Conservation (phyloP, 2,797 vertebrate genomes). For the Heteromormyrus szaboi region DNA sequence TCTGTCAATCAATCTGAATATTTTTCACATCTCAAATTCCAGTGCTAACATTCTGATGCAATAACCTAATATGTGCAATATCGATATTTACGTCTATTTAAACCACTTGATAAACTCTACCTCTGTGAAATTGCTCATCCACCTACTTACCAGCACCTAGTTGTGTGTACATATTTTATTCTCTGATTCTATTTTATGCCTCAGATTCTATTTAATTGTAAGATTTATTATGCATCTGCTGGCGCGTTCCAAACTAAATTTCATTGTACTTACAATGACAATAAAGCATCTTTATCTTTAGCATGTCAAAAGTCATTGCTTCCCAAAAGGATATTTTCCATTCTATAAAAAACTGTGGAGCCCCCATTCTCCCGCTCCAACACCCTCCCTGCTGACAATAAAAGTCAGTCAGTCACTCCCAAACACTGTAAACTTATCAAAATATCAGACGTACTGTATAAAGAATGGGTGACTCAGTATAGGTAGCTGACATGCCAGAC, state of each 20-base stretch:
- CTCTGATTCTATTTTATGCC: background rate
- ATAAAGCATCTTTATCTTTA: background rate
- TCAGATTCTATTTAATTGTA: background rate
- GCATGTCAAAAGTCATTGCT: background rate
- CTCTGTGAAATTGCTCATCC: background rate
- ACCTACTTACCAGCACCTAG: background rate
- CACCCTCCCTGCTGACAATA: background rate
- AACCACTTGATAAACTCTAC: background rate
- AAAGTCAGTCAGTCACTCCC: background rate
- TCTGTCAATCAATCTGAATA: background rate
- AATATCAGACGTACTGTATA: background rate
- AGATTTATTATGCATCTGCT: background rate
- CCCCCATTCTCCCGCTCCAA: background rate
- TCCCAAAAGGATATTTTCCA: background rate
- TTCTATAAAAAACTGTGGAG: background rate
- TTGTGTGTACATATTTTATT: background rate
- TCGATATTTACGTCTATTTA: background rate
- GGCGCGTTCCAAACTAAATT: background rate
- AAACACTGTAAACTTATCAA: background rate
- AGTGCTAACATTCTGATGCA: background rate
- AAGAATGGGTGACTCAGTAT: background rate
- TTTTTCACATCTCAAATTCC: background rate
- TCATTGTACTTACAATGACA: background rate
- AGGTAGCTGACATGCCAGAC: background rate
- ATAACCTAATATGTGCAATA: background rate